These are phyloP conservation scores for Phymatocera aterrima DNA, from an alignment of 2,888 invertebrate species.

Conservation along the genomic window DNA sequence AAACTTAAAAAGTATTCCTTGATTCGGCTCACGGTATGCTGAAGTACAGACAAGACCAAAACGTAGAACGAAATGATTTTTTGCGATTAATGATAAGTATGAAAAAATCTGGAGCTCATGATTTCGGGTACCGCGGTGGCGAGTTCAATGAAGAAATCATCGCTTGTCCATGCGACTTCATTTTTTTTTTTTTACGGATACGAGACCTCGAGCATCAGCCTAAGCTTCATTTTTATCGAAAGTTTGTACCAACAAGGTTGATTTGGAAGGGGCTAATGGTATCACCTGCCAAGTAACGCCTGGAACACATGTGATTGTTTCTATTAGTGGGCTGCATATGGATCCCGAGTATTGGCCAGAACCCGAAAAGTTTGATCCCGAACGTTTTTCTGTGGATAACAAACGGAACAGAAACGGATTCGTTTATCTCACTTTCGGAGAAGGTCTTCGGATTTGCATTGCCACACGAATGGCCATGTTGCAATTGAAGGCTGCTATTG, in stretches of 20 bases:
- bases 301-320: conserved; percentile 54
- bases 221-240: conserved; percentile 76
- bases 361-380: conserved; percentile 61
- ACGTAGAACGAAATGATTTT: conserved; percentile 69
- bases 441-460: conserved; percentile 37
- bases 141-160: conserved; percentile 62
- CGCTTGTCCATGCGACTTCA: conserved; percentile 73
- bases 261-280: conserved; percentile 61
- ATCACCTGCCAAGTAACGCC: conserved; percentile 54
- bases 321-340: conserved; percentile 51
- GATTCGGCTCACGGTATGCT: too few species aligned
- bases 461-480: conserved; percentile 50
- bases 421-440: conserved; percentile 41
- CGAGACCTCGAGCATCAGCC: too few species aligned
- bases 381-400: conserved; percentile 46
- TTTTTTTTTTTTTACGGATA: too few species aligned
- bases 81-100: conserved; percentile 72
- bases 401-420: conserved; percentile 14
- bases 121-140: conserved; percentile 57
- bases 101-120: background rate
- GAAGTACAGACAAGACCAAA: conserved; percentile 56
- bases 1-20: too few species aligned
- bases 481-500: conserved; percentile 57
- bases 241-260: conserved; percentile 55
- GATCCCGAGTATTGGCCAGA: conserved; percentile 60